phyloP scores from a whole-genome alignment of 2,888 invertebrate species.

The Drosophila leonis region DNA sequence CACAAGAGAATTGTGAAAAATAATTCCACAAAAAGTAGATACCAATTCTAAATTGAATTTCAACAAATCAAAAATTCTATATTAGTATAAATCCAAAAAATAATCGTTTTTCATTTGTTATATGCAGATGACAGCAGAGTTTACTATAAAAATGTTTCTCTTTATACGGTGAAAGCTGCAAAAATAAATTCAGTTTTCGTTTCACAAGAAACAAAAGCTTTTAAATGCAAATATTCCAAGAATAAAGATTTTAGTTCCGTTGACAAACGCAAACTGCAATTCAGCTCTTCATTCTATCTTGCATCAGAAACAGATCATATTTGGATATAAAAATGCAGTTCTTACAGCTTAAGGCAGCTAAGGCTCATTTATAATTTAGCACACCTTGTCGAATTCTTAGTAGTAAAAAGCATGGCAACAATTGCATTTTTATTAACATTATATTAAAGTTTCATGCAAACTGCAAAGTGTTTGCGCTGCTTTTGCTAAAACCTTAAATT shows the following conservation, averaged over 20 bases:
- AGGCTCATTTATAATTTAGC: not conserved
- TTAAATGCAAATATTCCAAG: conserved; percentile 6
- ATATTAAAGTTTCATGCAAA: not conserved
- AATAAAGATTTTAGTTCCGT: not conserved
- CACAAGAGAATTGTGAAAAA: not conserved
- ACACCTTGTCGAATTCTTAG: not conserved
- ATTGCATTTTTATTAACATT: not conserved
- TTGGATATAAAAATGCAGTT: not conserved
- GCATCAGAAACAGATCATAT: not conserved
- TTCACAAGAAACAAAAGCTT: not conserved
- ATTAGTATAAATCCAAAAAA: too few species aligned
- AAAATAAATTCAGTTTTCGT: not conserved
- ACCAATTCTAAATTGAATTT: not conserved
- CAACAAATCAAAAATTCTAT: too few species aligned
- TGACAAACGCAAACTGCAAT: conserved; percentile 4
- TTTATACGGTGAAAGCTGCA: too few species aligned
- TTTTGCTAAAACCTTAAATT: not conserved
- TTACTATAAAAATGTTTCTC: too few species aligned
- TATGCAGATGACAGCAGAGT: too few species aligned
- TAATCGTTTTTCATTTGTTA: too few species aligned
- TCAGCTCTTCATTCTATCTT: not conserved
- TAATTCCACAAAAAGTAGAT: not conserved
- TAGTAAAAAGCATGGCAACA: not conserved
- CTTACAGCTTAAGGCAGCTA: not conserved
- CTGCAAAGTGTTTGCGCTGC: not conserved